Conservation (phyloP, 23 tunicate genomes). For the Oikopleura dioica region DNA sequence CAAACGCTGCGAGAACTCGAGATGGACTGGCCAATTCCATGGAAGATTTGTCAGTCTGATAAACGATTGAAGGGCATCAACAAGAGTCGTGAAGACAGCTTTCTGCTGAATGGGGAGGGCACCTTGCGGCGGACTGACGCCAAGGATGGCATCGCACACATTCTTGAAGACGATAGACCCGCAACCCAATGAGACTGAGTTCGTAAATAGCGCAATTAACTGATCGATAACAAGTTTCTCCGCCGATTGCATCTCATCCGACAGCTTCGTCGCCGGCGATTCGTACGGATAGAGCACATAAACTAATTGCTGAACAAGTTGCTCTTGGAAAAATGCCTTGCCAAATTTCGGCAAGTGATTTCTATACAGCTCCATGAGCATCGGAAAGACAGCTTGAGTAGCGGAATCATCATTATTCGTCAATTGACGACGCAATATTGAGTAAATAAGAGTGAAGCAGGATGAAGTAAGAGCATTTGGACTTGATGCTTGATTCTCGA, state of each 20-base stretch:
- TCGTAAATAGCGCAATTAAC: neutral
- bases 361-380: neutral
- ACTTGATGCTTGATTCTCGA: neutral
- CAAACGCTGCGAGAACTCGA: neutral
- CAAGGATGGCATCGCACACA: neutral
- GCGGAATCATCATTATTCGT: neutral
- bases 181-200: neutral
- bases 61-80: neutral
- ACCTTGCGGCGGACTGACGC: neutral
- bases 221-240: neutral
- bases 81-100: neutral
- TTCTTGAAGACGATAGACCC: neutral
- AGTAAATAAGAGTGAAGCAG: neutral
- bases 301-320: neutral
- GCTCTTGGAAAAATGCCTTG: neutral
- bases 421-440: neutral
- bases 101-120: neutral
- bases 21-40: neutral
- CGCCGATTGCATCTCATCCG: neutral
- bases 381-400: neutral
- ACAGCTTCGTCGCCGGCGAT: neutral
- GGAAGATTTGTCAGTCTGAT: neutral
- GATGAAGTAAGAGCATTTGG: neutral
- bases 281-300: neutral
- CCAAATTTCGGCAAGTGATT: neutral